A percentile compares a stretch with the other conserved stretches of the same genome.
Evolutionary conservation across 2,797 vertebrate species (phyloP).

Genomic region (Acrossocheilus wenchowensis): DNA sequence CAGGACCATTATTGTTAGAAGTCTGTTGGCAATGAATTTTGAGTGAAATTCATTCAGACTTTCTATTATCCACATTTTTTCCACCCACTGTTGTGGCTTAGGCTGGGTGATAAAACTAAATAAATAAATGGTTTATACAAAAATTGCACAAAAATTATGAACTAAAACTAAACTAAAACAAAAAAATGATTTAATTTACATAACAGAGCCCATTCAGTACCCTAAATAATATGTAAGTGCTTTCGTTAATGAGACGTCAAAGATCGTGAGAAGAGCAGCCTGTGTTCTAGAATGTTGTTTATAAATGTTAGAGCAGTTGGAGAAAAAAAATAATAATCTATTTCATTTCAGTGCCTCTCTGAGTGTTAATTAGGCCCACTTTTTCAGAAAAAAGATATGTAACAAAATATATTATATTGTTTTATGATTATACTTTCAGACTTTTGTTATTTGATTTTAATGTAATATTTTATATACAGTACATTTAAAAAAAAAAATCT

Average conservation of each 20-base stretch:
- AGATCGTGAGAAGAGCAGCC: neutral
- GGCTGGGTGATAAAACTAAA: slow-evolving; percentile 15
- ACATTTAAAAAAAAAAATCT: no score
- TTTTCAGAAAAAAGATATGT: neutral
- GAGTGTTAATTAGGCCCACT: neutral
- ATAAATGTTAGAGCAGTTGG: neutral
- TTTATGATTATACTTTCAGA: neutral
- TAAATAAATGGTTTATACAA: neutral
- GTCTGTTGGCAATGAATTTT: slow-evolving; percentile 53
- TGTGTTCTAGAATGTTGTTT: neutral
- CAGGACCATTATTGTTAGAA: slow-evolving; percentile 36
- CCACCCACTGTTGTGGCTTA: slow-evolving; percentile 36
- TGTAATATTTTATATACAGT: neutral
- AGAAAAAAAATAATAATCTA: neutral
- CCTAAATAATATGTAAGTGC: neutral
- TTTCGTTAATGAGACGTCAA: neutral
- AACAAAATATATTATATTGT: neutral
- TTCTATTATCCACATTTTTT: slow-evolving; percentile 40
- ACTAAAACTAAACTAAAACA: no score
- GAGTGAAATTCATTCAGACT: slow-evolving; percentile 59
- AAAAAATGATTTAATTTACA: neutral
- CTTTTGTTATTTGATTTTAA: neutral
- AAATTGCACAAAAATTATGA: neutral
- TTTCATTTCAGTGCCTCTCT: neutral
- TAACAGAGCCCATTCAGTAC: neutral